Base-by-base conservation (phyloP, 2,797 vertebrate genomes). In the Carcharodon carcharias region DNA sequence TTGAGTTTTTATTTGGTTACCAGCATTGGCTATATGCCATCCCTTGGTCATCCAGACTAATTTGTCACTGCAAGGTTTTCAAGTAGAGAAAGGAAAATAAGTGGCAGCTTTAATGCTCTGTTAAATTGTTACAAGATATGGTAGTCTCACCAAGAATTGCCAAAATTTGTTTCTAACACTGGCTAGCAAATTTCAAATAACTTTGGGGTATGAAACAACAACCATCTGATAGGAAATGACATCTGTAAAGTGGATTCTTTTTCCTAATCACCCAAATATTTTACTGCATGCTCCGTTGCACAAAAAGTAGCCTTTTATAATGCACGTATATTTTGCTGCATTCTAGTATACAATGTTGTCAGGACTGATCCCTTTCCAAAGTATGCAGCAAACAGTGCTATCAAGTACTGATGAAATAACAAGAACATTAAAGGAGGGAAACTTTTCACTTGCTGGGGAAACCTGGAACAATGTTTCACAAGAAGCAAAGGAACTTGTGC, bases 361-460 rank as follows among this genome's bases (percentile, higher is more conserved):
- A 1, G 99, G 99, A 95, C 99, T 99, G 97, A 99, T 99, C 96
- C 99, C 99, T 21, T 99, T 99, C 97, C 99, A 99, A 96, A 99
- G 99, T 97, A 98, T 99, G 97, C 99, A 98, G 97, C 98, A 98
- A 98, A 99, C 98, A 97, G 97, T 99, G 96, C 98, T 98, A 97
- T 99, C 98, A 96, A 99, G 98, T 69, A 99, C 99, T 7, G 98
- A 99, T 97, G 99, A 99, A 97, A 99, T 99, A 91, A 99, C 99
- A 99, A 99, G 98, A 97, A 99, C 99, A 98, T 99, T 99, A 96
- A 99, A 99, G 97, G 98, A 99, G 58, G 99, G 99, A n/a, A 99
- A 99, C 96, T 99, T 99, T 97, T 99, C 99, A 45, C 99, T 99
- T 96, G 98, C 99, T 97, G 98, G 99, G 93, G 99, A 99, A 97